A percentile compares a stretch with the other conserved stretches of the same genome.
These are phyloP conservation scores for Pelagia noctiluca DNA, from an alignment of 30 jellyfish, hydroid and myxozoan species.

Conservation along the genomic window DNA sequence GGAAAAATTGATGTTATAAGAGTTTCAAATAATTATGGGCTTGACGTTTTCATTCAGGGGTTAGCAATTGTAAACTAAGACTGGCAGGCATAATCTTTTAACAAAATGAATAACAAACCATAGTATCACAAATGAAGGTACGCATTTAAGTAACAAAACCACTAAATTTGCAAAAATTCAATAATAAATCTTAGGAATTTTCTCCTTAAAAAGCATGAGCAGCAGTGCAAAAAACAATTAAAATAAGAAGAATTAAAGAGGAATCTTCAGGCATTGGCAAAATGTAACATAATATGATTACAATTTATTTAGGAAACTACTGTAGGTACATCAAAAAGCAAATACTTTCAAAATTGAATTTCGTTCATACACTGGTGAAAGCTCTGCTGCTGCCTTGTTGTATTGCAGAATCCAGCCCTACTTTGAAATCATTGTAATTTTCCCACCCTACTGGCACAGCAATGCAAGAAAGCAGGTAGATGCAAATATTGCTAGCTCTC, in stretches of 20 bases:
- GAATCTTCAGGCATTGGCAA: not conserved
- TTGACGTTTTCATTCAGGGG: not conserved
- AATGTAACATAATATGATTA: not conserved
- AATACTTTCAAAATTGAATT: not conserved
- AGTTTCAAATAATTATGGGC: constrained; percentile 1
- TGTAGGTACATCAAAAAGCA: not conserved
- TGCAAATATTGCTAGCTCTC: no score
- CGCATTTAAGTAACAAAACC: not conserved
- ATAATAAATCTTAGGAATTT: no score
- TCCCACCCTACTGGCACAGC: not conserved
- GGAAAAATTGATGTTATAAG: not conserved
- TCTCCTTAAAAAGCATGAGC: no score
- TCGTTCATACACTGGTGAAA: constrained; percentile 1
- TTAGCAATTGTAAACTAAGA: no score
- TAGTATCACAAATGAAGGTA: not conserved
- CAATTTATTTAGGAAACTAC: not conserved
- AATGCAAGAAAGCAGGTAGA: no score
- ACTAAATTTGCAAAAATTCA: not conserved
- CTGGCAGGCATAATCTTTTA: no score
- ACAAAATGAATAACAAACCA: not conserved
- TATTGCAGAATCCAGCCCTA: not conserved
- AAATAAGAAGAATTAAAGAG: no score
- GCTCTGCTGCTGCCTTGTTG: constrained; percentile 4
- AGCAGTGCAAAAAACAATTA: no score
- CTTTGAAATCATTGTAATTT: not conserved